Evolutionary conservation across 2,888 invertebrate genomes (phyloP), one percentile per base, ranked within the genome.

Genomic region (Eupelmus urozonus): DNA sequence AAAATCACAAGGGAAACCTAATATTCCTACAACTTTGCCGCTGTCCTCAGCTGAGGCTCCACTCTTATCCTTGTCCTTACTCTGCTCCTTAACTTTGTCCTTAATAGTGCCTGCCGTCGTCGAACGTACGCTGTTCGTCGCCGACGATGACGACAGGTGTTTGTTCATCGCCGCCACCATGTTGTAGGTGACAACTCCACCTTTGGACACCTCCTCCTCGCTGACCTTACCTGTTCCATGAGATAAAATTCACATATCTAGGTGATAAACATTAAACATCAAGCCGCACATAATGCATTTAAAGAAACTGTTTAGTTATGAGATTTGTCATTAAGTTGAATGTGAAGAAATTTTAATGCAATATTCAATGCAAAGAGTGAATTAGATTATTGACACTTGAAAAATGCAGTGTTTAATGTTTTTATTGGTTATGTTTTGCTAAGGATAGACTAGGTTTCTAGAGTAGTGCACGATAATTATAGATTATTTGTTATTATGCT

Each of bases 1-100:
- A 85, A 93, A 94, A 82, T 91, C 91, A 84, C 90, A 90, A 63
- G 93, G 92, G 85, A 93, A 93, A 88, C 92, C 92, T 84, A 93
- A 88, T 85, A 92, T 90, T 73, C 92, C 91, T 53, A 84, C 83
- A 71, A 83, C 82, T 13, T 84, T 82, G 42, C 75, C 78, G 55
- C 75, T 76, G 71, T 83, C 83, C 74, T 81, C 83, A 63, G 81
- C 74, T 81, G 78, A 75, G 76, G 81, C 70, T 60, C 67, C 72
- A 42, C 73, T 70, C 20, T 80, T 73, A 1, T 78, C 75, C 62
- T 78, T 78, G 13, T 69, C 73, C 62, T 77, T 76, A 70, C 57
- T 63, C 3, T 77, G 77, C 16, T 81, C 79, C 62, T 81, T 81
- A 40, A 75, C 72, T 42, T 81, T 70, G 55, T 79, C 78, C 42